These are phyloP conservation scores for Chesias legatella DNA, from an alignment of 2,888 invertebrate species.

Conservation along the genomic window DNA sequence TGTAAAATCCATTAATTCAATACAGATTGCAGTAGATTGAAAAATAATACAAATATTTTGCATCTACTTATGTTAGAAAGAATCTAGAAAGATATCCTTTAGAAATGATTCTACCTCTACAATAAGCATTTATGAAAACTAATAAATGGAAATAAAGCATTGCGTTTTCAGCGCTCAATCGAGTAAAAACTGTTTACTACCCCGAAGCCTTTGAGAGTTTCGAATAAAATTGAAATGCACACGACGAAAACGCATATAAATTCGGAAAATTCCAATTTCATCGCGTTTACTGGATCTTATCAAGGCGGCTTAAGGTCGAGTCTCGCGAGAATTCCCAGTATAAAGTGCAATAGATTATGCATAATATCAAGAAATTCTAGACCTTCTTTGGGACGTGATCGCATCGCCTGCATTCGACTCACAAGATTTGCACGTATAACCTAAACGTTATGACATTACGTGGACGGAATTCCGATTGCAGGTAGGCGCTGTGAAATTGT, in stretches of 20 bases:
- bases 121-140: constrained; percentile 7
- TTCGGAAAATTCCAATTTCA: constrained; percentile 40
- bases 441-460: constrained; percentile 42
- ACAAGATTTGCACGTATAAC: constrained; percentile 32
- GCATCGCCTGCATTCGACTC: constrained; percentile 32
- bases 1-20: too few species aligned
- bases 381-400: constrained; percentile 48
- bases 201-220: constrained; percentile 31
- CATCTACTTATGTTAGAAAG: too few species aligned
- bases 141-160: constrained; percentile 11
- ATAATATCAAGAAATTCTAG: constrained; percentile 57
- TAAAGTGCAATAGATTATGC: constrained; percentile 40
- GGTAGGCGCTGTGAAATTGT: constrained; percentile 20
- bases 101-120: neutral
- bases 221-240: constrained; percentile 47
- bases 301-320: constrained; percentile 12
- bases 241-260: constrained; percentile 43
- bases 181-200: constrained; percentile 33
- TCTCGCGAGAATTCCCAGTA: constrained; percentile 13
- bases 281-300: constrained; percentile 21
- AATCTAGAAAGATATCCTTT: too few species aligned
- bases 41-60: too few species aligned
- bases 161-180: constrained; percentile 19
- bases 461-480: constrained; percentile 31
- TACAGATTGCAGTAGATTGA: too few species aligned